Percentiles rank a stretch among this genome's conserved stretches.
Conservation (phyloP, 2,888 invertebrate genomes). For the Hydraecia micacea region DNA sequence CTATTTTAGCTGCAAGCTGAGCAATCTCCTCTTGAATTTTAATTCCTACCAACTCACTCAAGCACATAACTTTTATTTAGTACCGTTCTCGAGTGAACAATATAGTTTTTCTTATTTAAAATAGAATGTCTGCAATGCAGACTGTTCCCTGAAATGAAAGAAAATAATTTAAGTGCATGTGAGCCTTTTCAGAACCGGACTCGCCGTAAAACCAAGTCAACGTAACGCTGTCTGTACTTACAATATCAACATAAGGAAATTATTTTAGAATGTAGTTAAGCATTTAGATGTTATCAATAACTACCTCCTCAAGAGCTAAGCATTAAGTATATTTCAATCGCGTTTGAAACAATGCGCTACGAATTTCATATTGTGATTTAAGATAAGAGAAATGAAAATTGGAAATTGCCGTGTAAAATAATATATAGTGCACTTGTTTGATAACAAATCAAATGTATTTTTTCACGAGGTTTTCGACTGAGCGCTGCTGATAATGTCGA, state of each 20-base stretch:
- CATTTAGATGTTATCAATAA: slow-evolving; percentile 25
- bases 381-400: slow-evolving; percentile 85
- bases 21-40: slow-evolving; percentile 53
- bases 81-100: slow-evolving; percentile 68
- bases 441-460: slow-evolving; percentile 71
- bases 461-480: slow-evolving; percentile 67
- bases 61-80: slow-evolving; percentile 62
- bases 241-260: slow-evolving; percentile 14
- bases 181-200: slow-evolving; percentile 66
- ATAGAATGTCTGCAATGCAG: slow-evolving; percentile 79
- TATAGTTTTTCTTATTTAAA: slow-evolving; percentile 73
- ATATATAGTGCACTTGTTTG: slow-evolving; percentile 70
- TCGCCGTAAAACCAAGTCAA: slow-evolving; percentile 62
- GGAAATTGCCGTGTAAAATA: slow-evolving; percentile 81
- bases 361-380: slow-evolving; percentile 61
- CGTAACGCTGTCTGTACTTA: slow-evolving; percentile 56
- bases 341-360: slow-evolving; percentile 53
- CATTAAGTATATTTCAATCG: slow-evolving; percentile 53
- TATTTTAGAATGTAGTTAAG: neutral
- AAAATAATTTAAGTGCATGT: slow-evolving; percentile 73
- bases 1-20: slow-evolving; percentile 38
- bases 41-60: slow-evolving; percentile 49
- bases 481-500: slow-evolving; percentile 73
- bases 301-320: slow-evolving; percentile 13
- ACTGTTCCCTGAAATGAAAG: slow-evolving; percentile 69